Conservation (phyloP, 2,113 vertebrate genomes). For the Prunella fulvescens region DNA sequence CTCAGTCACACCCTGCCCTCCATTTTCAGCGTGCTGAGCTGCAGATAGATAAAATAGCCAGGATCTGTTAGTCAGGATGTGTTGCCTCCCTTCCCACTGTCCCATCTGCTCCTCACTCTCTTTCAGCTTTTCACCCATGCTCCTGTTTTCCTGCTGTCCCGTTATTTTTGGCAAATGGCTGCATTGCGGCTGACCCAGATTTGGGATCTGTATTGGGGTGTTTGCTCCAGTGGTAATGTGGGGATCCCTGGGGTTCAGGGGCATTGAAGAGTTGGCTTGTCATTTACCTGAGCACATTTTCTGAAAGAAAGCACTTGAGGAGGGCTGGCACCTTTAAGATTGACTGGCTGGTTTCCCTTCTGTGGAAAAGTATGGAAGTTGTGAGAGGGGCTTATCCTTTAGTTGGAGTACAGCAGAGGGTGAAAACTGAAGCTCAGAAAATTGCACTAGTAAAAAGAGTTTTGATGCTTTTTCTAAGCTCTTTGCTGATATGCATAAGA, state of each 20-base stretch:
- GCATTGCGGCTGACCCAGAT: conserved; percentile 48
- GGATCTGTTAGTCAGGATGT: conserved; percentile 58
- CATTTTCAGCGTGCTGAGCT: conserved; percentile 5
- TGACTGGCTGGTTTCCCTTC: neutral
- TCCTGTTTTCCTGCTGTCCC: neutral
- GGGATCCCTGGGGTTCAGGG: neutral
- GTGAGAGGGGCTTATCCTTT: neutral
- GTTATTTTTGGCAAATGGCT: conserved; percentile 48
- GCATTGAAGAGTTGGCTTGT: neutral
- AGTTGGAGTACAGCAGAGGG: neutral
- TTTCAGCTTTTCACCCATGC: neutral
- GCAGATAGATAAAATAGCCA: conserved; percentile 34
- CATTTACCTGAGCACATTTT: neutral
- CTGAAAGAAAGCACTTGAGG: neutral
- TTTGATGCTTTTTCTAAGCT: neutral
- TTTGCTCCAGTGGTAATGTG: neutral
- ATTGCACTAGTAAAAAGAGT: neutral
- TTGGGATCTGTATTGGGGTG: neutral
- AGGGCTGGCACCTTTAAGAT: neutral
- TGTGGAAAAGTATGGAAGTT: neutral
- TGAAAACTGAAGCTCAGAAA: neutral
- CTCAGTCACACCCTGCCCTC: conserved; percentile 58
- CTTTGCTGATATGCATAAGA: neutral
- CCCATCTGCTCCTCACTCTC: conserved; percentile 38
- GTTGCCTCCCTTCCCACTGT: conserved; percentile 42